A percentile compares a stretch with the other conserved stretches of the same genome.
Evolutionary conservation across 2,113 vertebrate species (phyloP).

Genomic region (Ceyx margarethae): DNA sequence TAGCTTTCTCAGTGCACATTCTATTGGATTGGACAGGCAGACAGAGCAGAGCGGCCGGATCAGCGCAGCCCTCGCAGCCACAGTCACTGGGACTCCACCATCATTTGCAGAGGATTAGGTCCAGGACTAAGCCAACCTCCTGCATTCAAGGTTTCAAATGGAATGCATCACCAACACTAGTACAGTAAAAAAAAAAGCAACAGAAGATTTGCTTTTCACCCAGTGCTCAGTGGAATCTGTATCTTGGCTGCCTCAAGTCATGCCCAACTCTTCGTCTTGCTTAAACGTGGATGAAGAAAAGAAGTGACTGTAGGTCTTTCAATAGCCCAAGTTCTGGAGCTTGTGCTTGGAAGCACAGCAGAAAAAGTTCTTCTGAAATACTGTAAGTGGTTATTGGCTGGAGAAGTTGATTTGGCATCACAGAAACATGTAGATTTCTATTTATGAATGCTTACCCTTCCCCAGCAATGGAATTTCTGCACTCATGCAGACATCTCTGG

Average conservation of each 20-base stretch:
- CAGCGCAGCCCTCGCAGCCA: slow-evolving; percentile 50
- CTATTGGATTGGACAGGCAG: slow-evolving; percentile 79
- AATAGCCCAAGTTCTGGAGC: neutral
- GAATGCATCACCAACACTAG: neutral
- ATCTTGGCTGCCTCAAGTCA: neutral
- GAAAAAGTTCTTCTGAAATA: neutral
- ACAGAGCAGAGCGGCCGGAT: slow-evolving; percentile 29
- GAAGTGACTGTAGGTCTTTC: neutral
- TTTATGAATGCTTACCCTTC: neutral
- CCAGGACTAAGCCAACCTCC: slow-evolving; percentile 31
- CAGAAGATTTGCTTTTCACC: neutral
- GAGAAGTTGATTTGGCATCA: neutral
- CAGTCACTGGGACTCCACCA: slow-evolving; percentile 26
- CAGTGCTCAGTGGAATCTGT: neutral
- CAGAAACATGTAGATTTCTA: neutral
- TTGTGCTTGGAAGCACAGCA: neutral
- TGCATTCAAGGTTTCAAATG: neutral
- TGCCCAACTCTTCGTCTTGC: neutral
- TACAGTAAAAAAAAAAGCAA: neutral
- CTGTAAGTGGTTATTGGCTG: neutral
- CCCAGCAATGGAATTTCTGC: neutral
- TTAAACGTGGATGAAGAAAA: neutral
- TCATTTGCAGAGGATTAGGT: slow-evolving; percentile 59
- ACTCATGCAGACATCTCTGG: too few relatives aligned
- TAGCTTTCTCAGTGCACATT: slow-evolving; percentile 78